Conservation (phyloP, 2,797 vertebrate genomes). For the Amphiprion clarkii region DNA sequence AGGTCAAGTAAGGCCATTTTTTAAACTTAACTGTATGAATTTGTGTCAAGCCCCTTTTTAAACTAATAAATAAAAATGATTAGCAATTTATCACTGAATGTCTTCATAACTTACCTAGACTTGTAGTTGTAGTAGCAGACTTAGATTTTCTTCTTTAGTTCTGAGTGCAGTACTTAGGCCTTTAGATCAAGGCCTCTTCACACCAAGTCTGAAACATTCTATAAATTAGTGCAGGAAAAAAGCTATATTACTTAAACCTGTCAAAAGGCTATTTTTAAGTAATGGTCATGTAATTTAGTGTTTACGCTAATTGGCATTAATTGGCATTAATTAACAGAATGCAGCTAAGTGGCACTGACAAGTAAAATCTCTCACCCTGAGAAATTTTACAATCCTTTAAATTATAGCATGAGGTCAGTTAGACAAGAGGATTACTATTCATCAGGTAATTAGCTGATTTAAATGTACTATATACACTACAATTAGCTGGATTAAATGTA, state of each 20-base stretch:
- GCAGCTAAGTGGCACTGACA: background rate
- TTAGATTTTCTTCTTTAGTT: conserved; percentile 1
- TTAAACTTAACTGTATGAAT: conserved; percentile 37
- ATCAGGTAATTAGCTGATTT: background rate
- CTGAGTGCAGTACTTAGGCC: background rate
- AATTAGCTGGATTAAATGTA: background rate
- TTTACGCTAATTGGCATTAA: background rate
- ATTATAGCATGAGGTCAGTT: background rate
- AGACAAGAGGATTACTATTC: background rate
- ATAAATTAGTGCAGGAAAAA: background rate
- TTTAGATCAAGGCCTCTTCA: conserved; percentile 9
- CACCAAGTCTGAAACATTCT: background rate
- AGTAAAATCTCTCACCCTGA: background rate
- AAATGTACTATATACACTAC: background rate
- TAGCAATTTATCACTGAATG: conserved; percentile 14
- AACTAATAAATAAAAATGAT: conserved; percentile 39
- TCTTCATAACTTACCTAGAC: background rate
- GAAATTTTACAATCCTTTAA: background rate
- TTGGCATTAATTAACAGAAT: background rate
- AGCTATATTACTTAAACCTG: background rate
- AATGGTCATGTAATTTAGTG: background rate
- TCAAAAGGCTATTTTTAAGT: background rate
- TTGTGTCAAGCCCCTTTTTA: conserved; percentile 37
- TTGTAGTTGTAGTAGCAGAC: background rate
- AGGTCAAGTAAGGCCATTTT: conserved; percentile 38